phyloP scores from a whole-genome alignment of 2,113 vertebrate genomes.

The Pyxicephalus adspersus region DNA sequence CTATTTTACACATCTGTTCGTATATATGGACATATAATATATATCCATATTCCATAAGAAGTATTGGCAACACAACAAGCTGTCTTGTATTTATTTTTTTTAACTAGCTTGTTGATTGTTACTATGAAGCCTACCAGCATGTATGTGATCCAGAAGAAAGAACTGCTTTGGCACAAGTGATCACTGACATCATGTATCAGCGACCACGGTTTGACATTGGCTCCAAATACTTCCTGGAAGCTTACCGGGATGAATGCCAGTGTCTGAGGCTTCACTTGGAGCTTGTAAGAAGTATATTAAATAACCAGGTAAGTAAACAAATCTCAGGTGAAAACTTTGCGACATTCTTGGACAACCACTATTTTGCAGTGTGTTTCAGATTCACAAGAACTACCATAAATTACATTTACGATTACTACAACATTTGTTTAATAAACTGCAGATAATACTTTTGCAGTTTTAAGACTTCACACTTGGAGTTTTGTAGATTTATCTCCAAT shows the following conservation, averaged over 20 bases:
- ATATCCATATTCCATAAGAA: too few species aligned
- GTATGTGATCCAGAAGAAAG: slow-evolving; percentile 71
- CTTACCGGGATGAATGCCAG: slow-evolving; percentile 66
- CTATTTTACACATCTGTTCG: too few species aligned
- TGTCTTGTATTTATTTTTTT: background rate
- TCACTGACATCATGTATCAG: slow-evolving; percentile 71
- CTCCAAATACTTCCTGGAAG: slow-evolving; percentile 67
- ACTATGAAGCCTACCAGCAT: slow-evolving; percentile 77
- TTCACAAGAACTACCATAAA: too few species aligned
- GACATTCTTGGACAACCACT: background rate
- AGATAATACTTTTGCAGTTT: too few species aligned
- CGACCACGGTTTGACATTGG: slow-evolving; percentile 70
- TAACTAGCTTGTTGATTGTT: slow-evolving; percentile 75
- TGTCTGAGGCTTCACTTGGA: slow-evolving; percentile 72
- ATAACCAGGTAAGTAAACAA: slow-evolving; percentile 65
- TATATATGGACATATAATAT: too few species aligned
- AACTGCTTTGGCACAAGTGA: slow-evolving; percentile 69
- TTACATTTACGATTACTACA: too few species aligned
- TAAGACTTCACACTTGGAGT: too few species aligned
- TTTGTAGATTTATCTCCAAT: too few species aligned
- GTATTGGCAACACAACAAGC: background rate
- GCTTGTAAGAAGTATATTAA: slow-evolving; percentile 67
- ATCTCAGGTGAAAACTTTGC: background rate
- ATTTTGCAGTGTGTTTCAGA: too few species aligned
- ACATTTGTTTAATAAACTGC: too few species aligned